phyloP scores from a whole-genome alignment of 2,113 vertebrate genomes.

The Cyphomyrus plagiostoma region DNA sequence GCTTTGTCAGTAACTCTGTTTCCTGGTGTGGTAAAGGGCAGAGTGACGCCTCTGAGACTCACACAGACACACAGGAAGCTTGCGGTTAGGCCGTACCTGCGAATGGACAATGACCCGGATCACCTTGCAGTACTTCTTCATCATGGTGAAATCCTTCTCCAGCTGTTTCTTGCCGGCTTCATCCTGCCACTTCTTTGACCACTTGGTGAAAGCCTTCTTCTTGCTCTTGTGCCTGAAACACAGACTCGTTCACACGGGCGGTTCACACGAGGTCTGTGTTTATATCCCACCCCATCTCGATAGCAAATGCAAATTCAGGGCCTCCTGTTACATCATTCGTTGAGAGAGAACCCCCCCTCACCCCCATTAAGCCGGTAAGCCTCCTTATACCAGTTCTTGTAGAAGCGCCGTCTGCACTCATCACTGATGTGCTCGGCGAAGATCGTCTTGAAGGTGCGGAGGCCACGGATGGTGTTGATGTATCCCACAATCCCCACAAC shows the following conservation, averaged over 20 bases:
- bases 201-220: constrained; percentile 99
- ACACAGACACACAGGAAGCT: not conserved
- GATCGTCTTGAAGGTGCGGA: constrained; percentile 89
- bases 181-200: constrained; percentile 98
- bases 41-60: not conserved
- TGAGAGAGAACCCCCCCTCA: not conserved
- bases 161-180: constrained; percentile 95
- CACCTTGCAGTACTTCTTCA: constrained; percentile 98
- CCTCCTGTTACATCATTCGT: not conserved
- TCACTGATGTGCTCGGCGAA: constrained; percentile 96
- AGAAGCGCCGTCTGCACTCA: constrained; percentile 94
- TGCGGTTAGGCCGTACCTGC: constrained; percentile 62
- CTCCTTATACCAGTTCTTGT: constrained; percentile 88
- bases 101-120: constrained; percentile 89
- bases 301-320: not conserved
- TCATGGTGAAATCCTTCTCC: constrained; percentile 89
- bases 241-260: not conserved
- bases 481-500: constrained; percentile 89
- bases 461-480: constrained; percentile 81
- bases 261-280: not conserved
- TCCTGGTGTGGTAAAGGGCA: not conserved
- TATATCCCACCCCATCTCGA: not conserved
- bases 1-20: not conserved
- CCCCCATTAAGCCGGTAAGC: not conserved
- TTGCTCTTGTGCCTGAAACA: constrained; percentile 93